Evolutionary conservation across 2,888 invertebrate species (phyloP).

Genomic region (Pecten maximus): DNA sequence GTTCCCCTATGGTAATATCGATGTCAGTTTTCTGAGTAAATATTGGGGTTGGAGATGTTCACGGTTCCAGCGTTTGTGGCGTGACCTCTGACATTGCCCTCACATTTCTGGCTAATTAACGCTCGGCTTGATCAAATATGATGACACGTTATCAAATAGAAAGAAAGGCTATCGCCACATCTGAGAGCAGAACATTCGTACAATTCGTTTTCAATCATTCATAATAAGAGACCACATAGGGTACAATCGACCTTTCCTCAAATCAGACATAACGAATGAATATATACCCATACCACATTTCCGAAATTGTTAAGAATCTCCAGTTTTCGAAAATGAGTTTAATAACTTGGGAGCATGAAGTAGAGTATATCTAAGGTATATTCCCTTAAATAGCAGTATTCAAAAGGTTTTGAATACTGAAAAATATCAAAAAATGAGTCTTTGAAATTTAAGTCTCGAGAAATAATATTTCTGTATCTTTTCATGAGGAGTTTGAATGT

Average conservation of each 20-base stretch:
- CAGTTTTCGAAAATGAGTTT: no score
- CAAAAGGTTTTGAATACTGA: no score
- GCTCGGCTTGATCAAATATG: constrained; percentile 14
- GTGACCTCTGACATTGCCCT: not conserved
- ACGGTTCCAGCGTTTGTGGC: not conserved
- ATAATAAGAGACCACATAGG: not conserved
- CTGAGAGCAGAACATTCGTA: not conserved
- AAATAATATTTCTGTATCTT: no score
- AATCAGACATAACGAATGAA: not conserved
- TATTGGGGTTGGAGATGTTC: not conserved
- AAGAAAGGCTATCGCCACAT: not conserved
- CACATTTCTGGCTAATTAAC: constrained; percentile 3
- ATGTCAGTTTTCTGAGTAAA: constrained; percentile 1
- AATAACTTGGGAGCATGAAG: no score
- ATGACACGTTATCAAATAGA: not conserved
- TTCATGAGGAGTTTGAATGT: no score
- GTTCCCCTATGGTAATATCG: not conserved
- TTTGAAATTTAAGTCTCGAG: no score
- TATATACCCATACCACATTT: no score
- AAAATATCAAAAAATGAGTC: no score
- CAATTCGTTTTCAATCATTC: not conserved
- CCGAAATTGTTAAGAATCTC: no score
- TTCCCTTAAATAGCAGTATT: no score
- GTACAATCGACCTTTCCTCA: not conserved
- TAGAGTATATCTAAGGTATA: no score